Percentiles rank a stretch among this genome's conserved stretches.
These are phyloP conservation scores for Omphaloscelis lunosa DNA, from an alignment of 2,888 invertebrate genomes.

Conservation along the genomic window DNA sequence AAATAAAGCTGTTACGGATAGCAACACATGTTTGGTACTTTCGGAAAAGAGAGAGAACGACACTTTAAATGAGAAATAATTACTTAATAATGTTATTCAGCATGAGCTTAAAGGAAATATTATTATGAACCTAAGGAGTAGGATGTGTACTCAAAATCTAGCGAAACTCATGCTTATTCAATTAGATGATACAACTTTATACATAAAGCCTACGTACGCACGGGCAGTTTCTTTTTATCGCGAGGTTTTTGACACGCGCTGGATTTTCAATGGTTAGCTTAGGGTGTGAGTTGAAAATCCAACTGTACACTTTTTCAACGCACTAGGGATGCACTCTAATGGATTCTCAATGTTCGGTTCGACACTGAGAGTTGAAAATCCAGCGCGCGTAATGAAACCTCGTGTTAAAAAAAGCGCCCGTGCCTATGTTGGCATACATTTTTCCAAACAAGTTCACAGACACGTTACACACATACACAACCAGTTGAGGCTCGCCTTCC, in stretches of 20 bases:
- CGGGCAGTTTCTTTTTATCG: too few species aligned
- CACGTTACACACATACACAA: too few species aligned
- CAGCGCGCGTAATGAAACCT: too few species aligned
- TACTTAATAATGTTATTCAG: neutral
- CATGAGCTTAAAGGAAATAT: neutral
- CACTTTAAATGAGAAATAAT: neutral
- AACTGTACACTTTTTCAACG: too few species aligned
- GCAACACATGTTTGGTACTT: constrained; percentile 10
- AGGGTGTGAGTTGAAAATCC: too few species aligned
- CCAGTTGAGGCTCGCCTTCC: neutral
- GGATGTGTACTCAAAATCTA: neutral
- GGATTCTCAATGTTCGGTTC: too few species aligned
- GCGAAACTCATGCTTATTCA: neutral
- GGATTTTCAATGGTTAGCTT: too few species aligned
- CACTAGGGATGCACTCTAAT: too few species aligned
- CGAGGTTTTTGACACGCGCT: too few species aligned
- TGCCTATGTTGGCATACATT: neutral
- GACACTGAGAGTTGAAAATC: too few species aligned
- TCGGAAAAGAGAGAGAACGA: neutral
- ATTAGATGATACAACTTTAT: neutral
- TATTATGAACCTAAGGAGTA: neutral
- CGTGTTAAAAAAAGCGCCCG: too few species aligned
- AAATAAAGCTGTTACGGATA: constrained; percentile 37
- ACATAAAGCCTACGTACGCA: neutral
- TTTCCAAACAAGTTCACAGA: neutral